phyloP scores from a whole-genome alignment of 2,888 invertebrate species.

The Patella caerulea region DNA sequence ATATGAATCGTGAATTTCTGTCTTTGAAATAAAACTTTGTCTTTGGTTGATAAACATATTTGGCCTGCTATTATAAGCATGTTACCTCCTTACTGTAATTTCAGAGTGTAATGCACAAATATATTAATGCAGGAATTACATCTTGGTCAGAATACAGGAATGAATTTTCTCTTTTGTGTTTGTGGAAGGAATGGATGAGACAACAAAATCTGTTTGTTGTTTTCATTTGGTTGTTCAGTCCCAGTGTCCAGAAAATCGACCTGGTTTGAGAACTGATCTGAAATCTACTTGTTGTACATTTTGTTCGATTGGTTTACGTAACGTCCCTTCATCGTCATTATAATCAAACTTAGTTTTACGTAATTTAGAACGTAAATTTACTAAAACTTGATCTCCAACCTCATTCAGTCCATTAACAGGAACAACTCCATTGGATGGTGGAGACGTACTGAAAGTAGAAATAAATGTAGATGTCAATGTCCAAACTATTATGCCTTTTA shows the following conservation, averaged over 20 bases:
- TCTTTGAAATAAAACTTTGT: too few relatives aligned
- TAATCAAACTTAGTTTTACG: slow-evolving; percentile 53
- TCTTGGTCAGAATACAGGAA: too few relatives aligned
- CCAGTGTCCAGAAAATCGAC: slow-evolving; percentile 8
- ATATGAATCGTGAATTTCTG: too few relatives aligned
- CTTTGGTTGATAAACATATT: too few relatives aligned
- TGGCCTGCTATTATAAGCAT: too few relatives aligned
- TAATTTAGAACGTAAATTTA: slow-evolving; percentile 45
- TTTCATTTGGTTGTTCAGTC: slow-evolving; percentile 5
- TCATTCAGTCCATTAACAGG: neutral
- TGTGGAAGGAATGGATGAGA: too few relatives aligned
- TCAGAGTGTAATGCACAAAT: too few relatives aligned
- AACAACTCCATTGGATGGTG: neutral
- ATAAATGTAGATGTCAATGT: neutral
- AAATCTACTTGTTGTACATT: slow-evolving; percentile 39
- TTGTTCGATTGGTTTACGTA: slow-evolving; percentile 31
- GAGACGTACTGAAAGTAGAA: neutral
- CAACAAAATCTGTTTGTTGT: neutral
- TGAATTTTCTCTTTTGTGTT: too few relatives aligned
- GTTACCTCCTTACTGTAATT: too few relatives aligned
- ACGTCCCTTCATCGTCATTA: slow-evolving; percentile 29
- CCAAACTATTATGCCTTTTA: too few relatives aligned
- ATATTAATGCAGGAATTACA: too few relatives aligned
- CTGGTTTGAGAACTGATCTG: slow-evolving; percentile 40
- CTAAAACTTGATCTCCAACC: slow-evolving; percentile 13